Evolutionary conservation across 2,113 vertebrate genomes (phyloP).

Genomic region (Oncorhynchus kisutch): DNA sequence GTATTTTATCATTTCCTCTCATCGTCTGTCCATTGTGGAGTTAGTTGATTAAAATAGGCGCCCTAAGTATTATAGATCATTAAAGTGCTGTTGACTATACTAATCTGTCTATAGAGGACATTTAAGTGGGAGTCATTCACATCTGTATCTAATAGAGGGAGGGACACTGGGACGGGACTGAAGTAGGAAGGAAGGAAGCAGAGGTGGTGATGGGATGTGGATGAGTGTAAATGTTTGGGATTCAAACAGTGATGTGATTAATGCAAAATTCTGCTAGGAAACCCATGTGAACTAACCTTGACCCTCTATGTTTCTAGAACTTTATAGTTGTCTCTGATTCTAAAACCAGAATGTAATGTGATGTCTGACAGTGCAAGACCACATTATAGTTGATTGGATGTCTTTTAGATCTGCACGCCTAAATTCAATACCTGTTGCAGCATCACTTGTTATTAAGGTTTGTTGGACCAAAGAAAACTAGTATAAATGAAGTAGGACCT

Average conservation of each 20-base stretch:
- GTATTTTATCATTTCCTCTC: neutral
- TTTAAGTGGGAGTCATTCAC: conserved; percentile 4
- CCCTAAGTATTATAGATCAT: conserved; percentile 3
- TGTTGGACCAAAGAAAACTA: no score
- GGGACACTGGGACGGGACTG: neutral
- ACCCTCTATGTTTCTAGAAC: no score
- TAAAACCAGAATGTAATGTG: no score
- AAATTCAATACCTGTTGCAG: no score
- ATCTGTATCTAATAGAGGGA: conserved; percentile 6
- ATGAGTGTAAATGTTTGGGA: neutral
- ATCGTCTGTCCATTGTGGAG: neutral
- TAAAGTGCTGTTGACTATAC: conserved; percentile 11
- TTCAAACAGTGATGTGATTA: neutral
- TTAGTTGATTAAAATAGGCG: conserved; percentile 1
- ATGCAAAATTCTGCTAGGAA: neutral
- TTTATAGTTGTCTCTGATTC: no score
- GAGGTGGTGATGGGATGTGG: neutral
- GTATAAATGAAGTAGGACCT: no score
- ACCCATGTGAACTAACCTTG: no score
- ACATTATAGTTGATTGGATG: no score
- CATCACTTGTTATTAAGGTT: no score
- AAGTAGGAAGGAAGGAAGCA: neutral
- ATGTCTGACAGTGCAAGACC: no score
- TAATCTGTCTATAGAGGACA: neutral
- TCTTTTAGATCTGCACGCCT: no score